Percentiles rank a stretch among this genome's conserved stretches.
These are phyloP conservation scores for Cephus pygmeus DNA, from an alignment of 2,888 invertebrate species.

Conservation along the genomic window DNA sequence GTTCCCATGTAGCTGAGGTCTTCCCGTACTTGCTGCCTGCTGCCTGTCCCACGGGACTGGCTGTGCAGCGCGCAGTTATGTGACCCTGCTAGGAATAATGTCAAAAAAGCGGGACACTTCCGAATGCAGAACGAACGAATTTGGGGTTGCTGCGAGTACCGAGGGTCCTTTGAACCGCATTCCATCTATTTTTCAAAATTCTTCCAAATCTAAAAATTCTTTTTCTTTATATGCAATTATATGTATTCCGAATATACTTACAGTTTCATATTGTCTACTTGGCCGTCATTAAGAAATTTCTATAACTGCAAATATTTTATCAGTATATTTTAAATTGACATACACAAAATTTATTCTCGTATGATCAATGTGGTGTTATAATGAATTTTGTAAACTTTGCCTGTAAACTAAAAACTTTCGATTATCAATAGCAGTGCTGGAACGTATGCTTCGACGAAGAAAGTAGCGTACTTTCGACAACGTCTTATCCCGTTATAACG, in stretches of 20 bases:
- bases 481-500: background rate
- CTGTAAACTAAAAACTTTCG: too few relatives aligned
- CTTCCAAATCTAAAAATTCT: background rate
- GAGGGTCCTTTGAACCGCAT: background rate
- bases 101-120: constrained; percentile 15
- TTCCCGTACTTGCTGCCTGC: constrained; percentile 23
- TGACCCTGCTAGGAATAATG: constrained; percentile 19
- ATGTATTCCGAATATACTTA: background rate
- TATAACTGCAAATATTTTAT: too few relatives aligned
- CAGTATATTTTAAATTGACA: too few relatives aligned
- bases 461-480: background rate
- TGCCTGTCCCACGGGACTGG: constrained; percentile 32
- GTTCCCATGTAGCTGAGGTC: constrained; percentile 43
- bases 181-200: background rate
- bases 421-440: too few relatives aligned
- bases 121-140: background rate
- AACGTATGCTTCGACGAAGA: background rate
- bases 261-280: background rate
- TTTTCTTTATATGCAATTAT: too few relatives aligned
- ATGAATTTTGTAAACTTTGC: too few relatives aligned
- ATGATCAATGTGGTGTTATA: too few relatives aligned
- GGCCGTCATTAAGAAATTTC: background rate
- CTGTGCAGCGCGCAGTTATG: constrained; percentile 21
- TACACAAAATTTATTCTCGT: too few relatives aligned
- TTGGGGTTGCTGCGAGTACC: background rate